Base-by-base conservation (phyloP, 1,140 invertebrate genomes). In the Halictus rubicundus region DNA sequence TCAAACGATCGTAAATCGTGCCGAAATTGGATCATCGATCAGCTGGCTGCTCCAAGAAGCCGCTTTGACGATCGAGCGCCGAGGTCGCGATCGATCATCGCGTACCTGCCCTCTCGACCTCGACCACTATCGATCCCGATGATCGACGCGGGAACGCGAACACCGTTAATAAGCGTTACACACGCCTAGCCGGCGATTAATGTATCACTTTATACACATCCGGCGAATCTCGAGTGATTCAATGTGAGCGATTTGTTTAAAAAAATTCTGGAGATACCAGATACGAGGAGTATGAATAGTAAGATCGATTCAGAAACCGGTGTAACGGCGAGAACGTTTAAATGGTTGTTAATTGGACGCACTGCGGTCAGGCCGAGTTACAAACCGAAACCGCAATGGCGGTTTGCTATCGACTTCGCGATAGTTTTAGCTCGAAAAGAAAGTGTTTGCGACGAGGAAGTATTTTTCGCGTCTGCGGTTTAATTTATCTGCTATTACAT, bases 141-240 rank as follows among this genome's bases (percentile, higher is more conserved):
- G 76, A 78, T 72, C 68, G 68, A 78, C 68, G 46, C 32, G 46
- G 68, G 68, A 71, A 70, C 75, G 68, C 61, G 68, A 61, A 72
- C 76, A 64, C 37, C 49, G 76, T 78, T 72, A 78, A 78, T 78
- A 78, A 78, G 23, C 68, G 10, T 77, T 68, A 49, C 60, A 72
- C 46, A 64, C 46, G 60, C 68, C 60, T 60, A 9, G 16, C 23
- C 14, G 14, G 52, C 16, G 21, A 46, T 46, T 76, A 68, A 69
- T n/a, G 21, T 61, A 49, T 68, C 21, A 5, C 37, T 10, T 63
- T 57, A n/a, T n/a, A n/a, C n/a, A 2, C 54, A 21, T 7, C 21
- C 19, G 19, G 21, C 5, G 8, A n/a, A 57, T 57, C 21, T 6
- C 52, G 7, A 16, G 16, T 2, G 10, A 19, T 27, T 61, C 4